Conservation (phyloP, 2,797 vertebrate genomes). For the Darevskia nairensis region DNA sequence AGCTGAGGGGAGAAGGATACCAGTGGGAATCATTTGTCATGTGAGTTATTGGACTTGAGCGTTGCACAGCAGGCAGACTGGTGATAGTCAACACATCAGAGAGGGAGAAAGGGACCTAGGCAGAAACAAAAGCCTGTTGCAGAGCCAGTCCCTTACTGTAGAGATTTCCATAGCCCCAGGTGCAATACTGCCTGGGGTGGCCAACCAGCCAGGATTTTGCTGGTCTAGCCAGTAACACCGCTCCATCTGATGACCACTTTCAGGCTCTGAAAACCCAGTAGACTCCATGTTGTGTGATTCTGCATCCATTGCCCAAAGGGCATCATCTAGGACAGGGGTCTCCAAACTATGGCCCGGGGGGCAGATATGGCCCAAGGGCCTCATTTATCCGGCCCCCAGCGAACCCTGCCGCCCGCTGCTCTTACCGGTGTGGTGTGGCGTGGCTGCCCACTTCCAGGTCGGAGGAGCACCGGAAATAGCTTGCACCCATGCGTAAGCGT, state of each 20-base stretch:
- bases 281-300: background rate
- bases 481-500: too few relatives aligned
- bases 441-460: too few relatives aligned
- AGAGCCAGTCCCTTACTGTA: background rate
- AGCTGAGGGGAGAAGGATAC: background rate
- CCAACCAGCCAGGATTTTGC: background rate
- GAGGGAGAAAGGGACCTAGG: background rate
- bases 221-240: background rate
- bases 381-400: too few relatives aligned
- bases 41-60: conserved; percentile 10
- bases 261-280: background rate
- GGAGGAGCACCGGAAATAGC: too few relatives aligned
- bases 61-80: conserved; percentile 10
- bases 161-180: background rate
- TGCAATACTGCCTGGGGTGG: background rate
- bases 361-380: too few relatives aligned
- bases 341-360: too few relatives aligned
- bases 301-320: background rate
- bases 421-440: too few relatives aligned
- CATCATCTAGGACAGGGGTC: background rate
- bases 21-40: conserved; percentile 16
- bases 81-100: background rate
- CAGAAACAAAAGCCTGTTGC: background rate
- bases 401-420: too few relatives aligned
- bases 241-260: background rate